Conservation (phyloP, 2,888 invertebrate species). For the Seira ritae region DNA sequence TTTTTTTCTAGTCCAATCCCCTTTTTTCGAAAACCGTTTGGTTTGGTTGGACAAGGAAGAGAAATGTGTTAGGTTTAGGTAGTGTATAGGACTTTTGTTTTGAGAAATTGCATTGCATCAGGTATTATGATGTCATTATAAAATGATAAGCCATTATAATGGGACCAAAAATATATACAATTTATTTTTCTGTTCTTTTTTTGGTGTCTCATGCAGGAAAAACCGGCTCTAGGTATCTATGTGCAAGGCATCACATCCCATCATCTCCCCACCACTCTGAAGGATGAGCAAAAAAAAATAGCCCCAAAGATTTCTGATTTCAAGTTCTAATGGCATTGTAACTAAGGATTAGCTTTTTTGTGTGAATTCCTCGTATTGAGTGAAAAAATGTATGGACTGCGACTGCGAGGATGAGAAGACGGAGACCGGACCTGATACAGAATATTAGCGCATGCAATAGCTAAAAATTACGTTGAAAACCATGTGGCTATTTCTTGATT, state of each 20-base stretch:
- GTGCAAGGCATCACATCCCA: slow-evolving; percentile 5
- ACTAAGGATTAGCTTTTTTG: not conserved
- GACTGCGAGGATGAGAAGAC: not conserved
- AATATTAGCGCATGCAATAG: slow-evolving; percentile 16
- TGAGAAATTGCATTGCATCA: too few relatives aligned
- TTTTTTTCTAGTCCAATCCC: too few relatives aligned
- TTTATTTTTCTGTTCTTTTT: slow-evolving; percentile 1
- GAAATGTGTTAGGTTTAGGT: too few relatives aligned
- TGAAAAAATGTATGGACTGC: slow-evolving; percentile 17
- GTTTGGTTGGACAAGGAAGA: too few relatives aligned
- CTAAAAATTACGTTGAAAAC: not conserved
- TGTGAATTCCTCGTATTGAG: not conserved
- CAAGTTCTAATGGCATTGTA: not conserved
- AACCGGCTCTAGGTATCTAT: slow-evolving; percentile 20
- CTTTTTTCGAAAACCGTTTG: too few relatives aligned
- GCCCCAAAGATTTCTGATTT: not conserved
- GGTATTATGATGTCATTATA: too few relatives aligned
- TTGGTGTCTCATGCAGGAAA: slow-evolving; percentile 15
- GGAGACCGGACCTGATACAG: not conserved
- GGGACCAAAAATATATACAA: too few relatives aligned
- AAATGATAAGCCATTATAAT: too few relatives aligned
- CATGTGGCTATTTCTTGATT: not conserved
- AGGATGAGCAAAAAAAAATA: slow-evolving; percentile 62
- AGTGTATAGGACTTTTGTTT: too few relatives aligned
- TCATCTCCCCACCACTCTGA: slow-evolving; percentile 13